Conservation (phyloP, 2,113 vertebrate genomes). For the Lycaon pictus region DNA sequence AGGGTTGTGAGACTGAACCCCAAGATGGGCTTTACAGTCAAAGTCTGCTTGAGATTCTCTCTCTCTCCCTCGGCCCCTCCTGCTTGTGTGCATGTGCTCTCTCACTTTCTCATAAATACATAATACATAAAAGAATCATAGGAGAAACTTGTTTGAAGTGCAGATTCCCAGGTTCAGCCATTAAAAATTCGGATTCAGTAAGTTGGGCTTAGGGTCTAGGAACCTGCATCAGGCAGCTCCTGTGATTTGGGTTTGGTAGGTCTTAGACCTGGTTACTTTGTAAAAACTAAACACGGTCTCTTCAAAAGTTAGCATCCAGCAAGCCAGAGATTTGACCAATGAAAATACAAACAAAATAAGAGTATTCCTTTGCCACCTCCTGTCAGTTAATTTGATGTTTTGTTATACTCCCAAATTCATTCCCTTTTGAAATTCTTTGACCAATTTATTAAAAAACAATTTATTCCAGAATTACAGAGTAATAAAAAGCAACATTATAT, state of each 20-base stretch:
- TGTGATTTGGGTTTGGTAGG: background rate
- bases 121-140: background rate
- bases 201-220: background rate
- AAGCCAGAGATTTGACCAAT: background rate
- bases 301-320: background rate
- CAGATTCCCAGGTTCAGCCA: background rate
- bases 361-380: background rate
- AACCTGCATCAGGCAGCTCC: background rate
- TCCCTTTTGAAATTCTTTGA: conserved; percentile 22
- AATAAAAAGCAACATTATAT: background rate
- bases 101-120: background rate
- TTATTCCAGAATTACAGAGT: background rate
- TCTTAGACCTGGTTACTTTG: background rate
- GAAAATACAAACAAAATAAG: background rate
- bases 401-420: background rate
- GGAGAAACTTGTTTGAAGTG: background rate
- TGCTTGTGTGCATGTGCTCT: background rate
- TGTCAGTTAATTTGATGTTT: background rate
- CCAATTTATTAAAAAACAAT: background rate
- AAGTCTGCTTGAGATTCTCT: background rate
- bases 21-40: background rate
- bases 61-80: background rate
- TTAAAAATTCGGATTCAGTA: background rate
- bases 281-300: background rate
- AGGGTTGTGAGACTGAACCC: background rate